Base-by-base conservation (phyloP, 2,113 vertebrate species). In the Ammodytes dubius region DNA sequence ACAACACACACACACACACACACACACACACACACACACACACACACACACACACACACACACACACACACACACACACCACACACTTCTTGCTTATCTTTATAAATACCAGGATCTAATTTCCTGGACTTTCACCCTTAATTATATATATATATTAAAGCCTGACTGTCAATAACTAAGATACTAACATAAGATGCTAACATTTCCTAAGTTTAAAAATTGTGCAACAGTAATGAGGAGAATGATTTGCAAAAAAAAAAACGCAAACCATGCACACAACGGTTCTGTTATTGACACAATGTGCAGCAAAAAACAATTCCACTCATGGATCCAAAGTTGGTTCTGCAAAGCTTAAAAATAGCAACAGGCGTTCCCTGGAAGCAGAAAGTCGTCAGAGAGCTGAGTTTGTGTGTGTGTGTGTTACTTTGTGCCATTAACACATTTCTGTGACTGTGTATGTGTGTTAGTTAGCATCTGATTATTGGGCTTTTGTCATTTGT, bases 321-420 rank as follows among this genome's bases (percentile, higher is more conserved):
- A 2, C 65, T 58, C 39, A 37, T 3, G 17, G 80, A 77, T 83
- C 12, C 49, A 6, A 73, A 2, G 56, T 4, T 39, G 42, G 27
- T 27, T 54, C 56, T 9, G 4, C 46, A 7, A 74, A 7, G 4
- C 0, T 59, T 79, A 79, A 79, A 88, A 86, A 87, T 88, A 88
- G 84, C 60, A 80, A 54, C 78, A 84, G 86, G 77, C 74, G 81
- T 89, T 87, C 67, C 71, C 78, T 73, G 10, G 10, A 70, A 65
- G 64, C 37, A 63, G 59, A 76, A 40, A 17, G 37, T 12, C 40
- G 37, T 12, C 40, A 14, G 39, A 19, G 43, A 57, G 65, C 15
- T n/a, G 37, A 27, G 27, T 27, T 27, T 27, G 27, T 27, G 27
- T 27, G 27, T 27, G 54, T 66, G 70, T 52, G 69, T 70, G 70